Base-by-base conservation (phyloP, 2,888 invertebrate genomes). In the Eugnorisma glareosa region DNA sequence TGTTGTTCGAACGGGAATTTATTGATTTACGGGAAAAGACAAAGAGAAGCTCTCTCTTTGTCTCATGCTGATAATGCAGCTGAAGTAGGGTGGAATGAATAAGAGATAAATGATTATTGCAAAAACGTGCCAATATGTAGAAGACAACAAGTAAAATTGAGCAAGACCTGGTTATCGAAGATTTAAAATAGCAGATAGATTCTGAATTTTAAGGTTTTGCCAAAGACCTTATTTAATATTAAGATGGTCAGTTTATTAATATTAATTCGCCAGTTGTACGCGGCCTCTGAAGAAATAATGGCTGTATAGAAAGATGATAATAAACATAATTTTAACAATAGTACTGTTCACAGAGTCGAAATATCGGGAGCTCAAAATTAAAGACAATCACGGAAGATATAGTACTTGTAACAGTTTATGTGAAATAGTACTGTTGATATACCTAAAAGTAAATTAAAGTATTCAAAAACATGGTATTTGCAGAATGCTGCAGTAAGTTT, bases 401-500 rank as follows among this genome's bases (percentile, higher is more conserved):
- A n/a, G n/a, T n/a, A n/a, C n/a, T n/a, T n/a, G n/a, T n/a, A n/a
- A n/a, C n/a, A n/a, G n/a, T n/a, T n/a, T n/a, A n/a, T n/a, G n/a
- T n/a, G n/a, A n/a, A n/a, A n/a, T n/a, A n/a, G n/a, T n/a, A 3
- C 15, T 64, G 63, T 64, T n/a, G n/a, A 15, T 7, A 64, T 40
- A n/a, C n/a, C n/a, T n/a, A 40, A n/a, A 64, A 8, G 18, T 28
- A 40, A 64, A n/a, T 64, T 4, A 40, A n/a, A 64, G 18, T 28
- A 64, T 40, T 40, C n/a, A 18, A 64, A 64, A 40, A n/a, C 40
- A 40, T 64, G 35, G 37, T 35, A 28, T 70, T 54, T 67, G 21
- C 66, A 40, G 35, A 67, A 70, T 67, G 31, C 61, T 83, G 80
- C 83, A 83, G 70, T 63, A 54, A 45, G 35, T 81, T 80, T 63